phyloP scores from a whole-genome alignment of 2,797 vertebrate species.

The Prionace glauca region DNA sequence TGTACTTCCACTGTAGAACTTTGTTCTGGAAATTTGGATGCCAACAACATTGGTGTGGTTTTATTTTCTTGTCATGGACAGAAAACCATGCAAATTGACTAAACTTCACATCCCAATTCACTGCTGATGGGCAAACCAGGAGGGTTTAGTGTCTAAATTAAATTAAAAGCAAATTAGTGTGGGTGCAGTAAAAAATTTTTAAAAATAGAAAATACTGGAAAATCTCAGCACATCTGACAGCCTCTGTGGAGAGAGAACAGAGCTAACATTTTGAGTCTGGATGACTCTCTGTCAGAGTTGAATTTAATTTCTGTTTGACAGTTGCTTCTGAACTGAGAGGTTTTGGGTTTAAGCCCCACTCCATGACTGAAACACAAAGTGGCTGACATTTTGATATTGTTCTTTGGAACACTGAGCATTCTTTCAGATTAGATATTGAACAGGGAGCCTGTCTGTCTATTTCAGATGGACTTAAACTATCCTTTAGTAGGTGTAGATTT shows the following conservation, averaged over 20 bases:
- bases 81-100: neutral
- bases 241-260: no score
- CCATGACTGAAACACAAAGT: neutral
- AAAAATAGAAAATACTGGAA: no score
- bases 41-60: neutral
- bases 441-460: neutral
- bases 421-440: neutral
- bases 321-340: neutral
- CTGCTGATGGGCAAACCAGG: neutral
- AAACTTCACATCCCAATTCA: neutral
- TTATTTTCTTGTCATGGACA: neutral
- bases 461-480: neutral
- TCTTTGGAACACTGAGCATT: neutral
- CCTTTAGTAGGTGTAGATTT: neutral
- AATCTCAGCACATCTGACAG: no score
- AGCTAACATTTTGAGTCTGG: no score
- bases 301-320: neutral
- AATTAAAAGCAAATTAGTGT: no score
- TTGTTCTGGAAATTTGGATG: neutral
- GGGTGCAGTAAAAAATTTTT: no score
- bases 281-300: no score
- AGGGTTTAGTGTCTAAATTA: neutral
- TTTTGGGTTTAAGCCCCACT: neutral
- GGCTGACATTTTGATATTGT: neutral
- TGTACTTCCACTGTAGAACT: neutral